Base-by-base conservation (phyloP, 2,113 vertebrate species). In the Tonatia bakeri region DNA sequence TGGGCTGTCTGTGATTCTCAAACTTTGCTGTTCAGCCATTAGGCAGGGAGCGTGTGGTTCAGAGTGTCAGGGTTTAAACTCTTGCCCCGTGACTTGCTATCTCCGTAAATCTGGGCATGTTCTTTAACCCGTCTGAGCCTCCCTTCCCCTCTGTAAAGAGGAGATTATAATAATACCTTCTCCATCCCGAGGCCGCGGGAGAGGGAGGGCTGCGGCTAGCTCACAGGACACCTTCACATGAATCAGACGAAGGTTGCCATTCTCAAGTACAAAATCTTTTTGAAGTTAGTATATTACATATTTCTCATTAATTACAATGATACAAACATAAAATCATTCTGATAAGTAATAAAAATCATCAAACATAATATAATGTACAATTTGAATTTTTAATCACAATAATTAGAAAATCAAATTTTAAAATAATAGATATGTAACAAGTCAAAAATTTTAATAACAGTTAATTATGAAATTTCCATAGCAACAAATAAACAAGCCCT, bases 381-480 rank as follows among this genome's bases (percentile, higher is more conserved):
- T 96, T 97, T 95, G 88, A 92, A 93, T 96, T 93, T 97, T 98
- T 96, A 97, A 97, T 98, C 83, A 89, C 47, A 94, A 91, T 96
- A 96, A 97, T 96, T 97, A 96, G 91, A 96, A 97, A 96, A 94
- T 96, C 85, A 96, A 94, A 96, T 97, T 96, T 96, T 79, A 95
- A 97, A 96, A 97, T 94, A 97, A 96, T 88, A 97, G 95, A 94
- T 94, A 96, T 59, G n/a, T 88, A 94, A 94, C 88, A 95, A 96
- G 95, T 47, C 94, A 64, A 85, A 94, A 91, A 79, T 96, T 96
- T 97, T 96, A 96, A 93, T 95, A 96, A 93, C 88, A 83, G 95
- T 95, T 97, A 96, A 97, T 98, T 97, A 97, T 91, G 89, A 97
- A 97, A 97, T 97, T 96, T 97, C 97, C 96, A 98, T 98, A 95